phyloP scores from a whole-genome alignment of 2,797 vertebrate species.

The Oreortyx pictus region DNA sequence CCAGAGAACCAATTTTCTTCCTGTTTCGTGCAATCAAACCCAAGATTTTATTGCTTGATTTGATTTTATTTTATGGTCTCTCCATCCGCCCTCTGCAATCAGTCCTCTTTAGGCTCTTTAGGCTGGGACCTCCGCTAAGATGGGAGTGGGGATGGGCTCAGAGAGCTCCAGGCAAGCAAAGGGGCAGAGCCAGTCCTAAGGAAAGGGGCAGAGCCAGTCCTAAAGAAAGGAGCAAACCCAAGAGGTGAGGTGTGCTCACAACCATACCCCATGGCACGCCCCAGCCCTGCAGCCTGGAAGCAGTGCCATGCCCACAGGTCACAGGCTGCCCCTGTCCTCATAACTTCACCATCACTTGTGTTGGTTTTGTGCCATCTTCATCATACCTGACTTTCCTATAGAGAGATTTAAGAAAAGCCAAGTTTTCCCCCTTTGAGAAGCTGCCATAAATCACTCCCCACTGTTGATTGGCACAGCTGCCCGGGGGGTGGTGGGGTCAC shows the following conservation, averaged over 20 bases:
- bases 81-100: background rate
- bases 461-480: background rate
- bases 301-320: background rate
- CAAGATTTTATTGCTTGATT: background rate
- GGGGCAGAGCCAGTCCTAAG: background rate
- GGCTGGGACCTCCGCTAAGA: background rate
- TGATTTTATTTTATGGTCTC: background rate
- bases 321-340: rapidly evolving
- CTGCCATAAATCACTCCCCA: background rate
- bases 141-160: background rate
- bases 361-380: background rate
- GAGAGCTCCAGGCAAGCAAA: background rate
- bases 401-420: background rate
- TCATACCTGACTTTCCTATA: background rate
- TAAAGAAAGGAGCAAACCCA: background rate
- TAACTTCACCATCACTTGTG: rapidly evolving
- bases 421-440: background rate
- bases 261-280: too few relatives aligned
- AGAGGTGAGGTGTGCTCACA: background rate
- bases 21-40: background rate
- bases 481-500: too few relatives aligned
- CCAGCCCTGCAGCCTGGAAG: too few relatives aligned
- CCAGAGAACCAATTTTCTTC: background rate
- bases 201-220: background rate
- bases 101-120: background rate